These are phyloP conservation scores for Andrena chrysosceles DNA, from an alignment of 2,888 invertebrate species.

Conservation along the genomic window DNA sequence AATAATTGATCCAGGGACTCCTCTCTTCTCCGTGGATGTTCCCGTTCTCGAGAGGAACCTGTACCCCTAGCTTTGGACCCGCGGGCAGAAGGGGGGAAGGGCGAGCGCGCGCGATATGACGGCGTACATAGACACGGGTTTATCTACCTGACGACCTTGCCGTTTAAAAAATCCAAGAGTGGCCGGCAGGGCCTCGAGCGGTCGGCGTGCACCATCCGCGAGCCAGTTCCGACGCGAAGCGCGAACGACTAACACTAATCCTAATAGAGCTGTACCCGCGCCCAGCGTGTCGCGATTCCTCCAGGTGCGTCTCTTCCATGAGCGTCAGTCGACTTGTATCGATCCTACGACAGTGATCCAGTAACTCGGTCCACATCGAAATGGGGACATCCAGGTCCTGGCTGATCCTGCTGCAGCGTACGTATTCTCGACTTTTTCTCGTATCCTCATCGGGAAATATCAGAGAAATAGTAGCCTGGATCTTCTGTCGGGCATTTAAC, in stretches of 20 bases:
- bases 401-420: slow-evolving; percentile 64
- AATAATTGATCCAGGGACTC: slow-evolving; percentile 7
- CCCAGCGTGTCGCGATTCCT: slow-evolving; percentile 18
- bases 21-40: not conserved
- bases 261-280: slow-evolving; percentile 61
- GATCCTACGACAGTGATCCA: slow-evolving; percentile 37
- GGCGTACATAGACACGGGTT: slow-evolving; percentile 73
- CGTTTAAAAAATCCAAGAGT: slow-evolving; percentile 75
- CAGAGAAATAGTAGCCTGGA: no score
- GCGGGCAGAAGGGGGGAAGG: slow-evolving; percentile 18
- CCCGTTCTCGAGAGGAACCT: slow-evolving; percentile 43
- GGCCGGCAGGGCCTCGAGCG: slow-evolving; percentile 64
- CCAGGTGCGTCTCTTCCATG: slow-evolving; percentile 38
- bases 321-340: slow-evolving; percentile 12
- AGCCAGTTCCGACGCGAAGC: slow-evolving; percentile 76
- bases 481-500: no score
- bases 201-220: slow-evolving; percentile 69
- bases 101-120: slow-evolving; percentile 66
- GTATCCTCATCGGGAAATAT: no score
- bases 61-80: slow-evolving; percentile 29
- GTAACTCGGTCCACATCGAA: slow-evolving; percentile 30
- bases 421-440: slow-evolving; percentile 36
- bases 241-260: slow-evolving; percentile 75
- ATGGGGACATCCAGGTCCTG: slow-evolving; percentile 64
- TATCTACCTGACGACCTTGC: slow-evolving; percentile 80